Evolutionary conservation across 2,888 invertebrate genomes (phyloP).

Genomic region (Suillia variegata): DNA sequence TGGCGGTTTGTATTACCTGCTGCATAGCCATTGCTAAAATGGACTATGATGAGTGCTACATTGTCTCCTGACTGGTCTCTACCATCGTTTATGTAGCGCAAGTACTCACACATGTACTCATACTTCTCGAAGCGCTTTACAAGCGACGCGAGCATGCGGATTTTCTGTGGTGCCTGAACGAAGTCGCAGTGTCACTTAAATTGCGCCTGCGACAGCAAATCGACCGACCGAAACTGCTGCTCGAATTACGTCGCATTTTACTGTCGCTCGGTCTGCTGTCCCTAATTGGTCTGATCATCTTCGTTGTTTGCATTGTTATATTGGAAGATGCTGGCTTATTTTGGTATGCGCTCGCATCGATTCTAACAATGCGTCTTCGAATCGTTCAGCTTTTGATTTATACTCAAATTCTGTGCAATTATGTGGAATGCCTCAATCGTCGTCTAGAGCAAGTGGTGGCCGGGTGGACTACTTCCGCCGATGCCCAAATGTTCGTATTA

Average conservation of each 20-base stretch:
- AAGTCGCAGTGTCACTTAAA: conserved; percentile 10
- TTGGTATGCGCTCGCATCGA: conserved; percentile 19
- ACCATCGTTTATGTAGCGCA: conserved; percentile 47
- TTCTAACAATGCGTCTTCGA: conserved; percentile 24
- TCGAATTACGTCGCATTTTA: neutral
- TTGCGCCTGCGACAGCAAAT: neutral
- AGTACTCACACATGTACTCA: conserved; percentile 19
- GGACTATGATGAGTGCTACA: conserved; percentile 49
- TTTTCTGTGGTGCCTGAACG: conserved; percentile 7
- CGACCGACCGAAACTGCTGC: neutral
- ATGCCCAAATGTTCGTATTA: neutral
- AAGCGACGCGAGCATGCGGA: conserved; percentile 12
- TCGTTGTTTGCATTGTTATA: neutral
- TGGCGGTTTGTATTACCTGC: neutral
- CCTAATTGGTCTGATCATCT: conserved; percentile 1
- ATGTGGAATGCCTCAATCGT: conserved; percentile 14
- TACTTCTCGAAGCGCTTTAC: conserved; percentile 28
- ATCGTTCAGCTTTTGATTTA: conserved; percentile 21
- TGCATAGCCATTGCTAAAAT: conserved; percentile 35
- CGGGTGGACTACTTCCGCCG: neutral
- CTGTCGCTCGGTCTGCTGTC: neutral
- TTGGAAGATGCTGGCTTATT: conserved; percentile 8
- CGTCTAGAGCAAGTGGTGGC: conserved; percentile 16
- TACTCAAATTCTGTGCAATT: conserved; percentile 18
- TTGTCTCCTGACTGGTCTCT: conserved; percentile 55